phyloP scores from a whole-genome alignment of 2,113 vertebrate genomes.

The Amblyopsis rosae region DNA sequence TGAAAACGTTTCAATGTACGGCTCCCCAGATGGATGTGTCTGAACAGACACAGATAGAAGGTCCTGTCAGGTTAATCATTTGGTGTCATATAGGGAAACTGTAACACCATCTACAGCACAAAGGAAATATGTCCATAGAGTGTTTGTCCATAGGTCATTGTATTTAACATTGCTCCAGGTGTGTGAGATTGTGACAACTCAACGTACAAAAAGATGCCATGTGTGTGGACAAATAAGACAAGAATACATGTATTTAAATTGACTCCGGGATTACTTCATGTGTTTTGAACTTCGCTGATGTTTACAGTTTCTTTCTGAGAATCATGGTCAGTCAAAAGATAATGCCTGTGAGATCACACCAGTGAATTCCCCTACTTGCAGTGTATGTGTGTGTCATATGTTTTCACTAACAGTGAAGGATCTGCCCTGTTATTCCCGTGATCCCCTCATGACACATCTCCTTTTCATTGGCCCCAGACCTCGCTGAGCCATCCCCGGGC shows the following conservation, averaged over 20 bases:
- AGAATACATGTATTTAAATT: background rate
- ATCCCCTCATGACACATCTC: background rate
- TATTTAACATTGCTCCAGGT: conserved; percentile 14
- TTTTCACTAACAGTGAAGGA: background rate
- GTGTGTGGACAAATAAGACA: conserved; percentile 3
- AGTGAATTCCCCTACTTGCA: background rate
- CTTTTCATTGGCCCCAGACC: conserved; percentile 7
- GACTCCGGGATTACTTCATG: background rate
- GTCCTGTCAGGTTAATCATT: too few relatives aligned
- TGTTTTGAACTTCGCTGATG: background rate
- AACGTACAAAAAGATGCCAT: background rate
- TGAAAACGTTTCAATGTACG: too few relatives aligned
- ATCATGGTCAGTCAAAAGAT: too few relatives aligned
- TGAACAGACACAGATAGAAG: too few relatives aligned
- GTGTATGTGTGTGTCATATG: background rate
- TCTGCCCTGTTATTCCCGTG: background rate
- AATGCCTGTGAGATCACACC: background rate
- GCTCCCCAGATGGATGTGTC: too few relatives aligned
- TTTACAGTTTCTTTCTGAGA: too few relatives aligned
- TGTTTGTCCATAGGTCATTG: conserved; percentile 17
- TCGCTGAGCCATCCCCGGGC: conserved; percentile 5
- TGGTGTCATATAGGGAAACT: too few relatives aligned
- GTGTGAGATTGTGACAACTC: conserved; percentile 23
- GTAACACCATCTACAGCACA: background rate
- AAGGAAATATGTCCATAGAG: background rate